Base-by-base conservation (phyloP, 1,140 invertebrate species). In the Propsilocerus akamusi region DNA sequence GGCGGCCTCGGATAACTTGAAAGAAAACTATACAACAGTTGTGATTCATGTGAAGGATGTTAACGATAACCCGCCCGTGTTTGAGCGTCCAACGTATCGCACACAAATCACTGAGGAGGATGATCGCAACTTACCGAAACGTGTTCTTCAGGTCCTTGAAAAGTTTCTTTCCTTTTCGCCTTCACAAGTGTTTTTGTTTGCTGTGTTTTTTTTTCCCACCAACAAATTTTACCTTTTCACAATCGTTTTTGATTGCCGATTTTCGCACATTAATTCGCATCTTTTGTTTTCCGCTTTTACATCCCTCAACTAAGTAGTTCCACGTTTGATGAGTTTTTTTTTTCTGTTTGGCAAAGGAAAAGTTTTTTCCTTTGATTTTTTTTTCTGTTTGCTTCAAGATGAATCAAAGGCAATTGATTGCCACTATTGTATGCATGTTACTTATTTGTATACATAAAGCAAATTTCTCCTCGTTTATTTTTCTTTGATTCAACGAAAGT, bases 21-120 rank as follows among this genome's bases (percentile, higher is more conserved):
- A 92, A 70, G 90, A 95, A 68, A 95, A 95, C 74, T 87, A 89
- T 69, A 94, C 91, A 4, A 91, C 83, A 6, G 90, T 95, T 28
- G 87, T 95, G 56, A 94, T 95, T 58, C 87, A 93, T 68, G 88
- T 95, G 53, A 93, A 93, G 70, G 90, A 93, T 62, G 88, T 93
- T 47, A 95, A 95, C 67, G 89, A 94, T 54, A 72, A 72, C 66
- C 78, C 79, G 12, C 85, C 86, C 2, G 82, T 86, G 51, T 95
- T 94, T 67, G 89, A 95, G 68, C 74, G 89, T 53, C 90, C 90
- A 24, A 93, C 87, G 47, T 95, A 94, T 69, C 78, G 88, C 58
- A 92, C 90, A 7, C 89, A 93, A 69, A 95, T 95, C 66, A 94
- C 88, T 4, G 90, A 94, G 66, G 91, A 94, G 68, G 89, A 94